Evolutionary conservation across 2,888 invertebrate genomes (phyloP).

Genomic region (Phaonia tiefii): DNA sequence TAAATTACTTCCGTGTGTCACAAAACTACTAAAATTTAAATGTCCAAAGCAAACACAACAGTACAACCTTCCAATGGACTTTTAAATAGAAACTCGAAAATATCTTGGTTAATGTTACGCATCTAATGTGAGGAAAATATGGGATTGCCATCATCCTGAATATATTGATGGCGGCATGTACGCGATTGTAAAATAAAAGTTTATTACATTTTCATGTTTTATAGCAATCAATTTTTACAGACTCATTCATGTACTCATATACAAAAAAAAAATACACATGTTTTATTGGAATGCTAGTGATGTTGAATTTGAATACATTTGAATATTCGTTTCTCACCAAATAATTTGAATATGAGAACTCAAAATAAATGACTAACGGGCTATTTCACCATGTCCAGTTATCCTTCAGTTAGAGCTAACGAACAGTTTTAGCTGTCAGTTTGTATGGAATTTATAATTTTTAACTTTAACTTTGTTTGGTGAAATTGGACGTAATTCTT

Average conservation of each 20-base stretch:
- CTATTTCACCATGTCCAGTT: too few species aligned
- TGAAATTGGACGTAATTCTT: too few species aligned
- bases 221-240: neutral
- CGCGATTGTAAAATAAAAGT: slow-evolving; percentile 31
- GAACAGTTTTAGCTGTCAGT: too few species aligned
- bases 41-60: slow-evolving; percentile 11
- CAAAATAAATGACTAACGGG: too few species aligned
- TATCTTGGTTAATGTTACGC: slow-evolving; percentile 15
- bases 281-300: neutral
- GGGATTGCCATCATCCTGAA: neutral
- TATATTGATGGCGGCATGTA: too few species aligned
- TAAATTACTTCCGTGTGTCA: slow-evolving; percentile 76
- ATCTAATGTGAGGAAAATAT: neutral
- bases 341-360: too few species aligned
- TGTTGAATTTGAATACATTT: too few species aligned
- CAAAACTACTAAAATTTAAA: slow-evolving; percentile 35
- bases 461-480: too few species aligned
- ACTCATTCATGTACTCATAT: neutral
- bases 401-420: too few species aligned
- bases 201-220: slow-evolving; percentile 29
- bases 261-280: slow-evolving; percentile 6
- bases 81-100: slow-evolving; percentile 46
- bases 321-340: too few species aligned
- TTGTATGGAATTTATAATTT: too few species aligned
- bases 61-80: slow-evolving; percentile 42